Conservation (phyloP, 2,797 vertebrate genomes). For the Malurus splendens region DNA sequence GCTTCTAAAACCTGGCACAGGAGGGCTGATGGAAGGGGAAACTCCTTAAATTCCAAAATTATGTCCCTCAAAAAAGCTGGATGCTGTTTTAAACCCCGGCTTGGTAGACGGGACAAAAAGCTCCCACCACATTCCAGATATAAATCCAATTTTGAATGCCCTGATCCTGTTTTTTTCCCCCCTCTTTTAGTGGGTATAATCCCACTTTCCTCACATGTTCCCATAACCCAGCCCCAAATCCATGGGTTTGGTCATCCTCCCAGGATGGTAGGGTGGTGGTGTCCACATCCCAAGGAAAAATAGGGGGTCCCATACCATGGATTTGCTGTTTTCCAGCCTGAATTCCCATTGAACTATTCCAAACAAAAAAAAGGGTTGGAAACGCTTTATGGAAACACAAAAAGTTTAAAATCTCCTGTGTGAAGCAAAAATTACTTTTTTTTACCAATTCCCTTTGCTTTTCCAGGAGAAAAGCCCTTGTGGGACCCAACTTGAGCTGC, state of each 20-base stretch:
- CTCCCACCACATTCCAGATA: neutral
- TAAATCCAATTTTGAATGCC: neutral
- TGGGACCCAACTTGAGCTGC: neutral
- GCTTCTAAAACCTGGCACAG: neutral
- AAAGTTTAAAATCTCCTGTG: neutral
- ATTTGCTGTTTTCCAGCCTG: neutral
- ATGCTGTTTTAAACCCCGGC: neutral
- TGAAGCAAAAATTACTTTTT: neutral
- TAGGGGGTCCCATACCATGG: fast-evolving
- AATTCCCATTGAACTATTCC: fast-evolving
- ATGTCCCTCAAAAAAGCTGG: neutral
- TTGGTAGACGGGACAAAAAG: neutral
- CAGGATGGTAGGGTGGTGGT: neutral
- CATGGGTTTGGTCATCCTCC: neutral
- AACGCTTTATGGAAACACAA: neutral
- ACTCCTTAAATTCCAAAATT: neutral
- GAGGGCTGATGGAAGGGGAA: neutral
- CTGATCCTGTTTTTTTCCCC: neutral
- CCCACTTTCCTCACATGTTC: neutral
- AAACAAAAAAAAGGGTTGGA: neutral
- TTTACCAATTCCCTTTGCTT: fast-evolving
- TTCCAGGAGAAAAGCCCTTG: neutral
- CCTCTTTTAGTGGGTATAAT: neutral
- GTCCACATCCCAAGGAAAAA: neutral
- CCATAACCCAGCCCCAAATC: neutral